phyloP scores from a whole-genome alignment of 2,888 invertebrate species.

The Eumacrocentrus americanus region DNA sequence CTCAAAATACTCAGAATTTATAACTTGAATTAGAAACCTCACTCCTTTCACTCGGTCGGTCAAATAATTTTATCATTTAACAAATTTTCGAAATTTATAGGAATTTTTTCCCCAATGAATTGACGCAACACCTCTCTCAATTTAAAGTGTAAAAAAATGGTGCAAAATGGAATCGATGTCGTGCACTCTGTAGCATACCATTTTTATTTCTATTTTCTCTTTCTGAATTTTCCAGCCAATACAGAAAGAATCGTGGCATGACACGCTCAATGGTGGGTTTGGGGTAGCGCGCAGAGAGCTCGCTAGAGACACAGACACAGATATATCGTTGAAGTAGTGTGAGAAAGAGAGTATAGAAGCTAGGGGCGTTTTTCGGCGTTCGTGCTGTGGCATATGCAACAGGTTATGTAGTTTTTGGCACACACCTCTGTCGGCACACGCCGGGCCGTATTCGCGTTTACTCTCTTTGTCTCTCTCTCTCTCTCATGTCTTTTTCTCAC shows the following conservation, averaged over 20 bases:
- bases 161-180: neutral
- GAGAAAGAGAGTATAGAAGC: conserved; percentile 47
- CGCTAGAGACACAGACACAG: conserved; percentile 14
- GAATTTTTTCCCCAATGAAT: too few species aligned
- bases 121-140: too few species aligned
- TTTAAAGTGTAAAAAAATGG: too few species aligned
- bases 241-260: conserved; percentile 23
- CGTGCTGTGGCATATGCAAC: conserved; percentile 47
- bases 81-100: too few species aligned
- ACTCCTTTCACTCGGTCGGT: too few species aligned
- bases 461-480: conserved; percentile 24
- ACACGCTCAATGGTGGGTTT: conserved; percentile 27
- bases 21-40: too few species aligned
- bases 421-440: conserved; percentile 28
- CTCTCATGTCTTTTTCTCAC: neutral
- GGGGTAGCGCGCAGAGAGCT: conserved; percentile 10
- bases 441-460: conserved; percentile 27
- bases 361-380: conserved; percentile 58
- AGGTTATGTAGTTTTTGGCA: conserved; percentile 33
- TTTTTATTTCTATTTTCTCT: conserved; percentile 11
- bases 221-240: conserved; percentile 24
- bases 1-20: too few species aligned
- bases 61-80: too few species aligned
- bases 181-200: neutral
- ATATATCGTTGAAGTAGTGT: conserved; percentile 24